Percentiles rank a stretch among this genome's conserved stretches.
phyloP scores from a whole-genome alignment of 2,888 invertebrate species.

The Trissolcus japonicus region DNA sequence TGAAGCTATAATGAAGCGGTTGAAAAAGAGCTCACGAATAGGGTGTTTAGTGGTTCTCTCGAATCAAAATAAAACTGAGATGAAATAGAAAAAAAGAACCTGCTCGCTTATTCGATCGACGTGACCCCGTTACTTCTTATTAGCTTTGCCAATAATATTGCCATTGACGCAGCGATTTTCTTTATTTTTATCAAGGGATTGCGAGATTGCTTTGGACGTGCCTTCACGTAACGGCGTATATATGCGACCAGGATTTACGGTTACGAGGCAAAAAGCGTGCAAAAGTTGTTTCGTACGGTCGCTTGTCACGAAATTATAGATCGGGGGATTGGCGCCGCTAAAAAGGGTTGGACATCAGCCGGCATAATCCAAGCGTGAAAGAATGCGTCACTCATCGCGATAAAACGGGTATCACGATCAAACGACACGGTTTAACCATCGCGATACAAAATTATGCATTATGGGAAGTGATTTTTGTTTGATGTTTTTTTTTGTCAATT shows the following conservation, averaged over 20 bases:
- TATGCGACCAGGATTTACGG: slow-evolving; percentile 39
- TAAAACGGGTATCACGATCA: slow-evolving; percentile 43
- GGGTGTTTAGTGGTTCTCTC: no score
- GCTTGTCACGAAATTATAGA: slow-evolving; percentile 41
- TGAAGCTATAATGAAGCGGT: no score
- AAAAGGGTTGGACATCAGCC: slow-evolving; percentile 18
- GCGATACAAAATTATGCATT: slow-evolving; percentile 10
- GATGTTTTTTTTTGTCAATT: no score
- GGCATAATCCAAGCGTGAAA: slow-evolving; percentile 38
- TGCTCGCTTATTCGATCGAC: slow-evolving; percentile 43
- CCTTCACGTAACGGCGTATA: slow-evolving; percentile 25
- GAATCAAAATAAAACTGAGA: no score
- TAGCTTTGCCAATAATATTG: slow-evolving; percentile 51
- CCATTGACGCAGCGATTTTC: slow-evolving; percentile 32
- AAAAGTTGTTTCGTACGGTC: slow-evolving; percentile 40
- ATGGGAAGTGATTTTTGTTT: slow-evolving; percentile 1
- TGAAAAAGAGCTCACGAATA: no score
- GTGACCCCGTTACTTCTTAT: slow-evolving; percentile 51
- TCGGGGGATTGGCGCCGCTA: slow-evolving; percentile 20
- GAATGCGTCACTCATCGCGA: slow-evolving; percentile 35
- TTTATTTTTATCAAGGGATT: slow-evolving; percentile 50
- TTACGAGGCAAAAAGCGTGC: slow-evolving; percentile 40
- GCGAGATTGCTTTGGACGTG: slow-evolving; percentile 49
- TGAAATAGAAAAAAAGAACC: no score
- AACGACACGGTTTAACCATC: slow-evolving; percentile 18